A percentile compares a stretch with the other conserved stretches of the same genome.
phyloP scores from a whole-genome alignment of 2,113 vertebrate genomes.

The Elaphurus davidianus region DNA sequence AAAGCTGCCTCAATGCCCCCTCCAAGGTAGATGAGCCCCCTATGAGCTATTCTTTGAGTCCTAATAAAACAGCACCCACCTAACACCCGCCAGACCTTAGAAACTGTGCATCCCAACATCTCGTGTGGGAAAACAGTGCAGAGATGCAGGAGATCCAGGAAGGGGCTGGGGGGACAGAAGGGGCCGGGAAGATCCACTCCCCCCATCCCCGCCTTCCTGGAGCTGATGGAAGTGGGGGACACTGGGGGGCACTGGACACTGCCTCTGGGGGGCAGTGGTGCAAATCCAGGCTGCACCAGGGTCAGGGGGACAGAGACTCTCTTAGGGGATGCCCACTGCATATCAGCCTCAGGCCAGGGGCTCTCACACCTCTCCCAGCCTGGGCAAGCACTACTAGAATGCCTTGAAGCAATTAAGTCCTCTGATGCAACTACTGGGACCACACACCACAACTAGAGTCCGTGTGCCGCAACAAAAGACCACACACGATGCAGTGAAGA shows the following conservation, averaged over 20 bases:
- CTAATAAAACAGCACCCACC: too few species aligned
- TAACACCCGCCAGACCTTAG: not conserved
- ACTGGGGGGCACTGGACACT: too few species aligned
- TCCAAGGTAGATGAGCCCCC: not conserved
- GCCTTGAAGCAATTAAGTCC: not conserved
- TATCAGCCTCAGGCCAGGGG: not conserved
- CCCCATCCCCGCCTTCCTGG: not conserved
- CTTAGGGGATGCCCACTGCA: not conserved
- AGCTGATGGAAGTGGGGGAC: not conserved
- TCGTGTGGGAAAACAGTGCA: not conserved
- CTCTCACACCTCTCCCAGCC: not conserved
- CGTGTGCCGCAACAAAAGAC: not conserved
- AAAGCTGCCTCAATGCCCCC: not conserved
- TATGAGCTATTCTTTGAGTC: not conserved
- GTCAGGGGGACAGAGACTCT: not conserved
- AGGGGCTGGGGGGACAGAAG: not conserved
- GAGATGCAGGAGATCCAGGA: not conserved
- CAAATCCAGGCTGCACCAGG: not conserved
- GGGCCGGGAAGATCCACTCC: not conserved
- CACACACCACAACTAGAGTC: not conserved
- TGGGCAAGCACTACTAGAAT: not conserved
- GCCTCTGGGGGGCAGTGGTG: not conserved
- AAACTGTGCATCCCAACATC: not conserved
- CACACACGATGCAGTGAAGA: not conserved
- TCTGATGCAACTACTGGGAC: not conserved